Evolutionary conservation across 2,113 vertebrate species (phyloP), one percentile per base, ranked within the genome.

Genomic region (Saimiri boliviensis): DNA sequence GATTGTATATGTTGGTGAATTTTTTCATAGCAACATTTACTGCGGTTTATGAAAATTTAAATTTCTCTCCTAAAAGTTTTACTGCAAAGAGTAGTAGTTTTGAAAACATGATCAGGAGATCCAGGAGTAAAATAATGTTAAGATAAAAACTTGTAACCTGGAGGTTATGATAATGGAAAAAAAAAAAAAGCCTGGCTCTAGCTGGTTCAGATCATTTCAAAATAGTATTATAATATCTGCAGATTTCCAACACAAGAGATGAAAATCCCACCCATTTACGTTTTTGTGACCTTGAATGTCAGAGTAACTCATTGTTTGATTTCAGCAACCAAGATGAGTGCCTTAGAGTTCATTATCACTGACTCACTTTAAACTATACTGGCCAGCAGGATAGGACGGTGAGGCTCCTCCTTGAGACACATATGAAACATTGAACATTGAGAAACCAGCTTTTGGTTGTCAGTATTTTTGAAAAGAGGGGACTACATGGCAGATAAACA

Each of bases 241-340:
- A 89, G 93, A 0, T 86, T 95, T 96, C 83, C 85, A 90, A 63
- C 27, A 12, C 37, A 56, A 90, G 81, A 96, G 89, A 95, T 95
- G 97, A 96, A 47, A 97, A 91, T 81, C 80, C 92, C 32, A 63
- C 92, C 56, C 80, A 9, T 94, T 98, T 98, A 98, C 93, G 96
- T 98, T 96, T 52, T 87, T 96, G 80, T 93, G 74, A 58, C 94
- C 97, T 96, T 96, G 85, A 98, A 96, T 93, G 87, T 98, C 92
- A 91, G 32, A 98, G 96, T 77, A 47, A 89, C 83, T 98, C 6
- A 9, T 52, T 97, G 93, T 97, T 98, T 98, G 97, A 95, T 94
- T 98, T 97, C 89, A 94, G 5, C 84, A 85, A 71, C 84, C 83
- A 42, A 91, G 14, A n/a, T 58, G 86, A 96, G 83, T 93, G 89